Conservation (phyloP, 2,113 vertebrate genomes). For the Indri indri region DNA sequence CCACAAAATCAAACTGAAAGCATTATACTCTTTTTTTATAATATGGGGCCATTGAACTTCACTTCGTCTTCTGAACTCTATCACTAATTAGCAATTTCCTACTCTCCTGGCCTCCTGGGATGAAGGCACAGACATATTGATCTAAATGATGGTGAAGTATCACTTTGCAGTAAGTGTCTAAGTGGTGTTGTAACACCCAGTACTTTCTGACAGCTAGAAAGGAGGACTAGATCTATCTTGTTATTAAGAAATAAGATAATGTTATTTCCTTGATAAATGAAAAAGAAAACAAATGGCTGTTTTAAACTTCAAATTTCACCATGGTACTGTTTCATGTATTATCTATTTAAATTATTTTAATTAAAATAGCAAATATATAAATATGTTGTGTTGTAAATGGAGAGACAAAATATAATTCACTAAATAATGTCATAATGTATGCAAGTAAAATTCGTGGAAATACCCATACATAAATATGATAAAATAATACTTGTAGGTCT, state of each 20-base stretch:
- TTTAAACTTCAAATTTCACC: not conserved
- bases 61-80: conserved; percentile 49
- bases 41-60: conserved; percentile 12
- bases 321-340: not conserved
- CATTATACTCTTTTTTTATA: not conserved
- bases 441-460: not conserved
- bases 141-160: conserved; percentile 71
- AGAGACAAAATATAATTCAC: not conserved
- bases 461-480: not conserved
- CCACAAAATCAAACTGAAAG: conserved; percentile 30
- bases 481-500: not conserved
- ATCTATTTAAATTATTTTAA: not conserved
- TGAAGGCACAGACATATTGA: conserved; percentile 75
- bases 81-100: conserved; percentile 75
- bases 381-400: not conserved
- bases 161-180: conserved; percentile 56
- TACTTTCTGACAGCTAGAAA: conserved; percentile 43
- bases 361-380: not conserved
- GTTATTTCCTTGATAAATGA: conserved; percentile 18
- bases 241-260: conserved; percentile 57
- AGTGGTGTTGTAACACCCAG: conserved; percentile 58
- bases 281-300: not conserved
- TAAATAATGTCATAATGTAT: not conserved
- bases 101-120: conserved; percentile 47
- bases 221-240: not conserved